Base-by-base conservation (phyloP, 2,113 vertebrate species). In the Chaetodon auriga region DNA sequence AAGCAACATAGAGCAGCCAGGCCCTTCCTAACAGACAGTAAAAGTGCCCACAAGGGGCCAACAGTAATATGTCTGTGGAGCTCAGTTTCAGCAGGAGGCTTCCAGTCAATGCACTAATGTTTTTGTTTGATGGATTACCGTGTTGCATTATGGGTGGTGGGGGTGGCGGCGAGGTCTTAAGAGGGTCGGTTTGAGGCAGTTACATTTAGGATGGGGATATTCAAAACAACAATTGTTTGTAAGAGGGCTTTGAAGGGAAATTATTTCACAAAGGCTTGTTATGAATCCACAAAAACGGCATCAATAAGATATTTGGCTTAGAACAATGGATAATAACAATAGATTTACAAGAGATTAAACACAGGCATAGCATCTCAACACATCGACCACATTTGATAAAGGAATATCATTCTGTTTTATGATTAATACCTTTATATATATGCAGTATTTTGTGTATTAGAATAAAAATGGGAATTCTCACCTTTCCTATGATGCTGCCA, bases 401-500 rank as follows among this genome's bases (percentile, higher is more conserved):
- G 2, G 38, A 57, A 61, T 55, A 53, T 18, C 3, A 23, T 2
- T 64, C 10, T 57, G 7, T 62, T 21, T 18, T 7, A 30, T 66
- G 15, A 62, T 25, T 46, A 25, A 79, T 76, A 46, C 5, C 2
- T 62, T 25, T 6, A 65, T 53, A 25, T 13, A 68, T 15, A 70
- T 49, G 16, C 48, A 58, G 4, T 46, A 30, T 43, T 66, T 62
- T 41, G 25, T 80, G 0, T 7, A 45, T 43, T 16, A 38, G 18
- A 74, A 71, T 2, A 30, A 55, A 69, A 71, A 71, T 2, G 63
- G 15, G 1, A 61, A 60, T 81, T 70, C 94, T 92, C 73, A 95
- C 95, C 95, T 95, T 95, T 88, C 95, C 95, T 89, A 95, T 95
- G 88, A 95, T 95, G 90, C 95, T 95, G 88, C 95, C 95, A 54